Percentiles rank a stretch among this genome's conserved stretches.
phyloP scores from a whole-genome alignment of 2,113 vertebrate species.

The Mystacornis crossleyi region DNA sequence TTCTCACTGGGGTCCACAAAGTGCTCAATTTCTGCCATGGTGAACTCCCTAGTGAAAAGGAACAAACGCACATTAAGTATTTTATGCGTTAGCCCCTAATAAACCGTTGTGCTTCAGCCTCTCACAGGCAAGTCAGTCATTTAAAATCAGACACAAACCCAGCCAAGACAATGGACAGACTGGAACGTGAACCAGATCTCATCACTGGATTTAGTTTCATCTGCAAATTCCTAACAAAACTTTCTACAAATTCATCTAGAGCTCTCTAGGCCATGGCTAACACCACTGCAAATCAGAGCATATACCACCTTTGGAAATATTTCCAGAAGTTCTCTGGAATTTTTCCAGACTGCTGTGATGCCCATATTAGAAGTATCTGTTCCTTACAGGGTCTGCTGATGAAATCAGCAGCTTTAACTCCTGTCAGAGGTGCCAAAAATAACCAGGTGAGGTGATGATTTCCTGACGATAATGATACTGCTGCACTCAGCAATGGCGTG shows the following conservation, averaged over 20 bases:
- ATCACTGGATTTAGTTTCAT: neutral
- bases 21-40: constrained; percentile 99
- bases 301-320: neutral
- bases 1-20: constrained; percentile 97
- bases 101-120: neutral
- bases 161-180: neutral
- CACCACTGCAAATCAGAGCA: neutral
- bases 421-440: neutral
- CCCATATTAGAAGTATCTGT: neutral
- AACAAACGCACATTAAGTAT: rapidly evolving
- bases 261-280: neutral
- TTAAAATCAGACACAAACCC: neutral
- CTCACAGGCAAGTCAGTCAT: neutral
- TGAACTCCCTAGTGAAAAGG: constrained; percentile 87
- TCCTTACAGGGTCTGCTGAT: neutral
- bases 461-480: neutral
- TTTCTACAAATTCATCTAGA: neutral
- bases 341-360: neutral
- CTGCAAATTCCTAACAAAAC: neutral
- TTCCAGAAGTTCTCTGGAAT: neutral
- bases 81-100: neutral
- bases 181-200: neutral
- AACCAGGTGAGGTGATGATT: neutral
- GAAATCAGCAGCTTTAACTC: neutral
- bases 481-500: neutral